These are phyloP conservation scores for Drosophila mettleri DNA, from an alignment of 2,888 invertebrate species.

Conservation along the genomic window DNA sequence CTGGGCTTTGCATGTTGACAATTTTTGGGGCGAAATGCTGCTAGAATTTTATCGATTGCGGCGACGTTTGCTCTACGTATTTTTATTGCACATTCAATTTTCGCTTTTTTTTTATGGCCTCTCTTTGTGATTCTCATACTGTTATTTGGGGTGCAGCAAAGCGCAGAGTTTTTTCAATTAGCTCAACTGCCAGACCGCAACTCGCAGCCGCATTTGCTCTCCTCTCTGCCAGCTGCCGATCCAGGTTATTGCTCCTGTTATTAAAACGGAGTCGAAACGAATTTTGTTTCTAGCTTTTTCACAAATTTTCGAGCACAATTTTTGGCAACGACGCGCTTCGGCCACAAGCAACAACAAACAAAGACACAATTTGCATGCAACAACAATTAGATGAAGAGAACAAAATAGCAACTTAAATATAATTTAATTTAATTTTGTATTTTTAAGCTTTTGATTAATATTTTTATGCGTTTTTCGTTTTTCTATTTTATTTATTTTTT, in stretches of 20 bases:
- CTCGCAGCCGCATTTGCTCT: slow-evolving; percentile 7
- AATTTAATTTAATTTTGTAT: slow-evolving; percentile 19
- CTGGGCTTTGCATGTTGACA: slow-evolving; percentile 27
- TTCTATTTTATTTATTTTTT: slow-evolving; percentile 38
- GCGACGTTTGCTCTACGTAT: not conserved
- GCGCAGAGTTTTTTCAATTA: slow-evolving; percentile 59
- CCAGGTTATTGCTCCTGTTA: slow-evolving; percentile 25
- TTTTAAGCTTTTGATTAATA: slow-evolving; percentile 27
- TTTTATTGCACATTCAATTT: not conserved
- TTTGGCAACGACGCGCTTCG: slow-evolving; percentile 18
- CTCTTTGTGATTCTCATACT: slow-evolving; percentile 27
- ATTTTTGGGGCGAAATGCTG: slow-evolving; percentile 2
- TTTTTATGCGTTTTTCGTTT: slow-evolving; percentile 42
- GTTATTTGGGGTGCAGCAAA: too few species aligned
- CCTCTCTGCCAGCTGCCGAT: not conserved
- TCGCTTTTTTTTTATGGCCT: too few species aligned
- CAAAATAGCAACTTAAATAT: slow-evolving; percentile 16
- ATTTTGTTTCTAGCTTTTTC: not conserved
- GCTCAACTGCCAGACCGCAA: slow-evolving; percentile 61
- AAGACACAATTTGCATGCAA: slow-evolving; percentile 59
- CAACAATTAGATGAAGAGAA: slow-evolving; percentile 61
- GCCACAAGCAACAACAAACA: slow-evolving; percentile 1
- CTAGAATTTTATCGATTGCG: slow-evolving; percentile 8
- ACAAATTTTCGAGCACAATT: slow-evolving; percentile 21
- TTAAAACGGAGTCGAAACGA: not conserved